Percentiles rank a stretch among this genome's conserved stretches.
phyloP scores from a whole-genome alignment of 92 coral and sea anemone genomes.

The Zoanthus sansibaricus region DNA sequence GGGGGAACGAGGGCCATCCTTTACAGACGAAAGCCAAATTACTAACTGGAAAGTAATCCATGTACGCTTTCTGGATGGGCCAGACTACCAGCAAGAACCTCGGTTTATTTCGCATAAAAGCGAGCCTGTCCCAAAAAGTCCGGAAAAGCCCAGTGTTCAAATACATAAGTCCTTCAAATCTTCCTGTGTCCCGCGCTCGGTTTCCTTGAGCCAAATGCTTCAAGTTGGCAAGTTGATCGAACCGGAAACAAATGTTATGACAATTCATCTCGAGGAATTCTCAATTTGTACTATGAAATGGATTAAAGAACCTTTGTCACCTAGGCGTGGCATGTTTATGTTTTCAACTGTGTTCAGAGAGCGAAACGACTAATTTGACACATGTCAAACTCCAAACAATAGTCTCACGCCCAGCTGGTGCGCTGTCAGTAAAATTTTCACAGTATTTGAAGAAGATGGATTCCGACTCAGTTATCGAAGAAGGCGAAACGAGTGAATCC shows the following conservation, averaged over 20 bases:
- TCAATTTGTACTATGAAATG: background rate
- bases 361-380: background rate
- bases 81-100: background rate
- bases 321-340: background rate
- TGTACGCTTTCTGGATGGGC: background rate
- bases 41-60: background rate
- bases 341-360: conserved; percentile 10
- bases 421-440: no score
- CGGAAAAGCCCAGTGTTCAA: background rate
- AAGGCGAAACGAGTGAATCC: background rate
- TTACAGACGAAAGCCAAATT: background rate
- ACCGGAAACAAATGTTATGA: background rate
- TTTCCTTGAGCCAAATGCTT: conserved; percentile 1
- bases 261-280: conserved; percentile 9
- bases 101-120: background rate
- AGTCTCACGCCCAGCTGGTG: background rate
- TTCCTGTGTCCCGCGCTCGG: background rate
- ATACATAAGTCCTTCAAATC: background rate
- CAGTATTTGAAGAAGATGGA: background rate
- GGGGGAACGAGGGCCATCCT: background rate
- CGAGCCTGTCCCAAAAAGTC: background rate
- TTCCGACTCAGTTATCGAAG: background rate
- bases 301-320: background rate
- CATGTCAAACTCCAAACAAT: background rate
- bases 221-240: conserved; percentile 19